These are phyloP conservation scores for Otolemur garnettii DNA, from an alignment of 2,113 vertebrate species.

Conservation along the genomic window DNA sequence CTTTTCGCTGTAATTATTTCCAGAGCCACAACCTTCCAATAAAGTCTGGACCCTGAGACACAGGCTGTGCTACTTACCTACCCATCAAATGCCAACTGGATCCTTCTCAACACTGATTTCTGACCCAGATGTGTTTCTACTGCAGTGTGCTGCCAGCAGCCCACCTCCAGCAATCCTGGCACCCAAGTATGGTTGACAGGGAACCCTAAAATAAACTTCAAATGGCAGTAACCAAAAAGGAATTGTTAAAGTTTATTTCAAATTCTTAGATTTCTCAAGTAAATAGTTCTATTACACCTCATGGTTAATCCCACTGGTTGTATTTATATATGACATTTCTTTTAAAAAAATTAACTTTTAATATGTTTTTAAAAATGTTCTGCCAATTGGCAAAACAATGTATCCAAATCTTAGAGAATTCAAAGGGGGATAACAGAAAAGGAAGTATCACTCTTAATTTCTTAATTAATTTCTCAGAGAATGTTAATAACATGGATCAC, in stretches of 20 bases:
- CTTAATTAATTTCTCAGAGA: background rate
- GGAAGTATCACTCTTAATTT: background rate
- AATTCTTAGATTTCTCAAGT: background rate
- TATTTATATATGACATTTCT: background rate
- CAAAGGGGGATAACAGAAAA: background rate
- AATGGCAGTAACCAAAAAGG: background rate
- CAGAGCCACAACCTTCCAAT: background rate
- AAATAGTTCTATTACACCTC: background rate
- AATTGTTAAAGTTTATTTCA: background rate
- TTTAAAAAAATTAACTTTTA: background rate
- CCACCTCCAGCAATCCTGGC: background rate
- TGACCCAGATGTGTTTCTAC: background rate
- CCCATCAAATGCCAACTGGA: background rate
- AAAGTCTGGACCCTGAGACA: background rate
- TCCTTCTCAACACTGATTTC: background rate
- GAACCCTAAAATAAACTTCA: background rate
- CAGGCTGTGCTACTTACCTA: background rate
- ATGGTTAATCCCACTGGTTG: background rate
- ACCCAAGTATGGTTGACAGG: background rate
- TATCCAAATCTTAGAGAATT: background rate
- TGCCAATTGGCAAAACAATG: conserved; percentile 9
- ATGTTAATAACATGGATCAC: background rate
- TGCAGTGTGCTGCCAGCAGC: too few relatives aligned
- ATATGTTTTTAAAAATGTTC: background rate
- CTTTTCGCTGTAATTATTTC: conserved; percentile 14